phyloP scores from a whole-genome alignment of 2,113 vertebrate species.

The Spermophilus dauricus region DNA sequence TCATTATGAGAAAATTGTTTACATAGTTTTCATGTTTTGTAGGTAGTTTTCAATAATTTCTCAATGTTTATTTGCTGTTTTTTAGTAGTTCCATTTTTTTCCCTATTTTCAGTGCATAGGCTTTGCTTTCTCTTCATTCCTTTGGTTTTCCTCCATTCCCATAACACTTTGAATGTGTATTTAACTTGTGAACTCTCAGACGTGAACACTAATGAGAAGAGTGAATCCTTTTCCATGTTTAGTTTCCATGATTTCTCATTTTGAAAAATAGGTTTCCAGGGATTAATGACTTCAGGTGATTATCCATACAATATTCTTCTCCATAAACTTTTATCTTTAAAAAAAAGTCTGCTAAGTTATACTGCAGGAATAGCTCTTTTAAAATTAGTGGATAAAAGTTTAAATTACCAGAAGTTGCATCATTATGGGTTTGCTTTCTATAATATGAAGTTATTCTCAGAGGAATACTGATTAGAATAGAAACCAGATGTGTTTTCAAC shows the following conservation, averaged over 20 bases:
- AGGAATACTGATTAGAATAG: constrained; percentile 90
- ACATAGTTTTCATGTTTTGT: not conserved
- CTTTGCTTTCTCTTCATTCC: not conserved
- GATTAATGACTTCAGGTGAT: constrained; percentile 60
- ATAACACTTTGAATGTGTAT: constrained; percentile 21
- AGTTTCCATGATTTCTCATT: constrained; percentile 51
- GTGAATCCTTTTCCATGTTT: constrained; percentile 60
- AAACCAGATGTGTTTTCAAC: constrained; percentile 91
- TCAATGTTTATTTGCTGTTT: not conserved
- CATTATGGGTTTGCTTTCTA: constrained; percentile 89
- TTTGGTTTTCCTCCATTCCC: not conserved
- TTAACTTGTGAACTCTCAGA: constrained; percentile 49
- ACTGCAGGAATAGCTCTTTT: constrained; percentile 85
- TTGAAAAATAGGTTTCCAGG: constrained; percentile 53
- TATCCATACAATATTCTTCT: not conserved
- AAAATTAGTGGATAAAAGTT: constrained; percentile 87
- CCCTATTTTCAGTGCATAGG: not conserved
- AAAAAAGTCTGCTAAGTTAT: constrained; percentile 76
- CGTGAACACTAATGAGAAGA: constrained; percentile 26
- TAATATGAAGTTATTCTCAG: constrained; percentile 89
- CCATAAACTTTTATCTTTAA: constrained; percentile 44
- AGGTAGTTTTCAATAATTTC: not conserved
- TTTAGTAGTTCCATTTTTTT: constrained; percentile 1
- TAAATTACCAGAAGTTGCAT: constrained; percentile 89
- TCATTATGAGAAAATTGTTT: not conserved